Base-by-base conservation (phyloP, 2,888 invertebrate species). In the Parnassius glacialis region DNA sequence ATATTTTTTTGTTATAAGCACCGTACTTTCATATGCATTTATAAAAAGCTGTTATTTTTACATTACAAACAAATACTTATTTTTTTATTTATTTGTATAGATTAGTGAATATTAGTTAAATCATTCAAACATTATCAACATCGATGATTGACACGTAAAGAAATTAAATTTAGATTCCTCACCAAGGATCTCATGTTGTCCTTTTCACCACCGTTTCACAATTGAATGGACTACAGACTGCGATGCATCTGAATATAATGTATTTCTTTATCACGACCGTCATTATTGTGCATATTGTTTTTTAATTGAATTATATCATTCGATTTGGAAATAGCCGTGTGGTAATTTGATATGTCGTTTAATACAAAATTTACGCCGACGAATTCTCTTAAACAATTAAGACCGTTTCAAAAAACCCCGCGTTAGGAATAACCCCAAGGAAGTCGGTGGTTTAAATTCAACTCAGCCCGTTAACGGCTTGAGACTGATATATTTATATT, bases 291-390 rank as follows among this genome's bases (percentile, higher is more conserved):
- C 48, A 13, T 16, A 48, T 48, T 13, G 13, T 5, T 48, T 48
- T 48, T 48, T 48, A 48, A 48, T 48, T 13, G 48, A 11, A 10
- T 13, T 16, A 13, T 13, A 9, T 11, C 13, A n/a, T 9, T 16
- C 10, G 54, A 54, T 54, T 44, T 54, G 54, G 54, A 54, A 54
- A 54, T 54, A 54, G 42, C 54, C 44, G 54, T 20, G 54, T 44
- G 43, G 34, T 54, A 54, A 54, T 54, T 9, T 13, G 48, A 48
- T 13, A 48, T 48, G 48, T 16, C 48, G 10, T 48, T 48, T 48
- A 48, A 13, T 48, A 48, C 13, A 13, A 48, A 48, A 12, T 0
- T 48, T 13, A 48, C 16, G n/a, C n/a, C 5, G 11, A n/a, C n/a
- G 9, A 13, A 13, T 48, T 13, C 13, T 48, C 1, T 9, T n/a